Conservation (phyloP, 2,888 invertebrate genomes). For the Dasysyrphus tricinctus region DNA sequence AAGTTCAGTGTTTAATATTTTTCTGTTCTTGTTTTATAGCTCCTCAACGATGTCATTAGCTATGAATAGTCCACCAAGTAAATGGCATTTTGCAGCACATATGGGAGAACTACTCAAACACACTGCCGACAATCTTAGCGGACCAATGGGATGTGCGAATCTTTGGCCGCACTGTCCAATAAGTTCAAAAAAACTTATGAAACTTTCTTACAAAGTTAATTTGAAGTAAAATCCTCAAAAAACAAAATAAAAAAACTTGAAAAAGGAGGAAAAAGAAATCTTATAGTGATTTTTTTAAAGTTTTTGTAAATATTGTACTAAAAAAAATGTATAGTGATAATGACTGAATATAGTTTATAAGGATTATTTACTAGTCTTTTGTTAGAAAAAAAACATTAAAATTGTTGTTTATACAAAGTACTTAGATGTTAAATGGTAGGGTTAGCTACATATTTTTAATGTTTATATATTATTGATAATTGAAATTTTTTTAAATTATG, state of each 20-base stretch:
- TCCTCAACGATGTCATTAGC: conserved; percentile 83
- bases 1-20: conserved; percentile 50
- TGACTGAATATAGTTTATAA: conserved; percentile 73
- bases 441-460: not conserved
- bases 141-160: conserved; percentile 83
- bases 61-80: conserved; percentile 83
- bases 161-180: conserved; percentile 83
- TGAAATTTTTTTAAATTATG: not conserved
- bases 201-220: conserved; percentile 82
- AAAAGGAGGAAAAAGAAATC: not conserved
- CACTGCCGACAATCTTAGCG: conserved; percentile 81
- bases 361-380: conserved; percentile 72
- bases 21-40: conserved; percentile 76
- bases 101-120: conserved; percentile 83
- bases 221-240: conserved; percentile 47
- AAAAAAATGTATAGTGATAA: conserved; percentile 42
- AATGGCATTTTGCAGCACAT: conserved; percentile 83
- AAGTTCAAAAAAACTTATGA: conserved; percentile 83
- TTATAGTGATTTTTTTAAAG: conserved; percentile 45
- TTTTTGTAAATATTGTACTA: conserved; percentile 40
- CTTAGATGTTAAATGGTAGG: not conserved
- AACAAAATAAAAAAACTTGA: not conserved
- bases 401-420: not conserved
- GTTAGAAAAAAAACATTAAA: conserved; percentile 12
- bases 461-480: not conserved